Evolutionary conservation across 2,113 vertebrate genomes (phyloP), one percentile per base, ranked within the genome.

Genomic region (Dasyornis broadbenti): DNA sequence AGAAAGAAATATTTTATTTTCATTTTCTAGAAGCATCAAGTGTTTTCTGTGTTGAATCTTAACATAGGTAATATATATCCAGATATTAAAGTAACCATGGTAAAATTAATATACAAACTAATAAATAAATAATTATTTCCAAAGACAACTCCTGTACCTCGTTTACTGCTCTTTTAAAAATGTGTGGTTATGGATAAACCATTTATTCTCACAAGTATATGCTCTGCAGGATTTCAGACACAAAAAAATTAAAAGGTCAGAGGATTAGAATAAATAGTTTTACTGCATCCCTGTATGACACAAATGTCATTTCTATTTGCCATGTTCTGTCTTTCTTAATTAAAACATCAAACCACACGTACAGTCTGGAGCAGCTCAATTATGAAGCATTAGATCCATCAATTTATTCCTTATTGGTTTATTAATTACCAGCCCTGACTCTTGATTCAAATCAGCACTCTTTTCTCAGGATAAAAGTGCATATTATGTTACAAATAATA

Each of bases 111-210:
- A 23, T 22, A 47, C 21, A 47, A 47, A 47, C 11, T 22, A 47
- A 44, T 44, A 73, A 54, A 27, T n/a, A 59, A 45, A 89, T 47
- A 52, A 37, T 54, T 26, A 45, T 30, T 52, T 56, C 71, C 64
- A 83, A 76, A 86, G 53, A n/a, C 4, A 5, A 11, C 39, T 93
- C 66, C 64, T 76, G 35, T 23, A 28, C 24, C 65, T 80, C 78
- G 92, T 93, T 96, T 92, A 69, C 40, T 82, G 79, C 35, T 83
- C 65, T 92, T 72, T 78, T 73, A 37, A 83, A 79, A 53, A 81
- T 40, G 52, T n/a, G 49, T 75, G 56, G 40, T 78, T 90, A 94
- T 96, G 86, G 97, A 96, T 81, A 97, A 94, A 77, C 70, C 53
- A 70, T 91, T 95, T 92, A 33, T 35, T 91, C 95, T 75, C 22